Base-by-base conservation (phyloP, 2,797 vertebrate species). In the Myiotriccus ornatus region DNA sequence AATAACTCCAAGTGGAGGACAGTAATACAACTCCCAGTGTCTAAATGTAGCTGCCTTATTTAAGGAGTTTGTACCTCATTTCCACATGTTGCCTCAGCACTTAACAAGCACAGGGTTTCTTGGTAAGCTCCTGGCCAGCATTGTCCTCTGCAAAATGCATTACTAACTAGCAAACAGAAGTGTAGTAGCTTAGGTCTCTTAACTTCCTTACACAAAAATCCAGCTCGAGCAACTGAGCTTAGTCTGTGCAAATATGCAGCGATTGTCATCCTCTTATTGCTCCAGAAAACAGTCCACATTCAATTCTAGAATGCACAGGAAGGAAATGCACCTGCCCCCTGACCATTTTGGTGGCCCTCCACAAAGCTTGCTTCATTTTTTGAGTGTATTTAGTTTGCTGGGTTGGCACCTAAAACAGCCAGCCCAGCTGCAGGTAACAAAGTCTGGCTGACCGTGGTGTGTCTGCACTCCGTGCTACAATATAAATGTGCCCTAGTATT, bases 381-480 rank as follows among this genome's bases (percentile, higher is more conserved):
- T 27, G 20, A 10, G 7, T 17, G 27, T 55, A 11, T 55, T 67
- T 46, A 27, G 12, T 41, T 57, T 46, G 46, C 53, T 71, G 41
- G 17, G 46, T 43, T 2, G 12, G 43, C 32, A 52, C 18, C 27
- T 16, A 41, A 28, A 52, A 14, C 10, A 41, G 53, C 22, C 20
- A 69, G 46, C 43, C 43, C 52, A 84, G 47, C 75, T 67, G 44
- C 65, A 78, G 67, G 28, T n/a, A 59, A 17, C 41, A 21, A 23
- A 20, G 32, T 27, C 34, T 11, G n/a, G 41, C 18, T 43, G 21
- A 20, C 7, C 4, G 3, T n/a, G 57, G 7, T 39, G 20, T 15
- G n/a, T 35, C 63, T 65, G 7, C 50, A 14, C 64, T 64, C 15
- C 0, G 0, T 35, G 24, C 46, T 28, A 8, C 20, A 28, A 7